These are phyloP conservation scores for Ceyx cyanopectus DNA, from an alignment of 2,113 vertebrate species.

Conservation along the genomic window DNA sequence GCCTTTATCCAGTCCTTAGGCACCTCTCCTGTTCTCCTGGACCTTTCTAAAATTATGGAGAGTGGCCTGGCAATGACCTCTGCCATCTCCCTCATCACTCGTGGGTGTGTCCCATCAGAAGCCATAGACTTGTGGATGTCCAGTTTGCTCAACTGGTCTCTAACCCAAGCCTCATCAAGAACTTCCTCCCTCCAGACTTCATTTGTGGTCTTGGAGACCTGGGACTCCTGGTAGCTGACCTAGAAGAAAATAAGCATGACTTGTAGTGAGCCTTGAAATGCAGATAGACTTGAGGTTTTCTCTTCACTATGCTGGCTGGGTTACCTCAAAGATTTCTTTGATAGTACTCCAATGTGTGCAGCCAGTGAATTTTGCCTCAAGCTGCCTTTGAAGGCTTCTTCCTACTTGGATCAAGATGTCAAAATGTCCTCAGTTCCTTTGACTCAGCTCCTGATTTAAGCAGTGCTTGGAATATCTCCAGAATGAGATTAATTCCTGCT, in stretches of 20 bases:
- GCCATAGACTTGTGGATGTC: no score
- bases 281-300: conserved; percentile 49
- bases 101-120: no score
- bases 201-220: no score
- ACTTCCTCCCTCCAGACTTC: no score
- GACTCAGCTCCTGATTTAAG: conserved; percentile 57
- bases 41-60: no score
- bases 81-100: no score
- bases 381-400: conserved; percentile 65
- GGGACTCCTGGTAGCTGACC: no score
- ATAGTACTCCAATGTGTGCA: conserved; percentile 53
- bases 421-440: conserved; percentile 62
- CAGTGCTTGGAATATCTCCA: conserved; percentile 20
- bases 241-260: conserved; percentile 27
- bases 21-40: no score
- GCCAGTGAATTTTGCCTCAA: conserved; percentile 53
- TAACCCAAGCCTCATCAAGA: no score
- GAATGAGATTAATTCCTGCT: conserved; percentile 39
- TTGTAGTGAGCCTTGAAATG: conserved; percentile 34
- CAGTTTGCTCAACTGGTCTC: no score
- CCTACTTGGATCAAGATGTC: conserved; percentile 72
- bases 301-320: conserved; percentile 10
- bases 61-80: no score
- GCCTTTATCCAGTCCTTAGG: no score
- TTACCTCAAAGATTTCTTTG: conserved; percentile 66